These are phyloP conservation scores for Stenotaenia linearis DNA, from an alignment of 2,888 invertebrate genomes.

Conservation along the genomic window DNA sequence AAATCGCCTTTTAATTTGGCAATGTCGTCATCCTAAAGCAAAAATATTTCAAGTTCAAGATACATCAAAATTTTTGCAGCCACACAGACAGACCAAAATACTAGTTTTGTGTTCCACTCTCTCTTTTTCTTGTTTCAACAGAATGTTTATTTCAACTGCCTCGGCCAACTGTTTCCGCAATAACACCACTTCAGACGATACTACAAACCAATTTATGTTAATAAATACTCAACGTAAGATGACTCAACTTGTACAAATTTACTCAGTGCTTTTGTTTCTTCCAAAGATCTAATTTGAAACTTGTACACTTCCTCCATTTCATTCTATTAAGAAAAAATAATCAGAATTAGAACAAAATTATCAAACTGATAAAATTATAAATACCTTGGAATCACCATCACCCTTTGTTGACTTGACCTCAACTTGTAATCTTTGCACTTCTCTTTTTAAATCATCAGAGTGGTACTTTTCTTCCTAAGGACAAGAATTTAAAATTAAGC, in stretches of 20 bases:
- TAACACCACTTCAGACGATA: slow-evolving; percentile 48
- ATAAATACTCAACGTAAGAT: neutral
- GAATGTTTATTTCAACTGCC: slow-evolving; percentile 43
- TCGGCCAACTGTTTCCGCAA: slow-evolving; percentile 47
- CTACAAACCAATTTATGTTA: slow-evolving; percentile 39
- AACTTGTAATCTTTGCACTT: slow-evolving; percentile 45
- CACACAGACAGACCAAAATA: slow-evolving; percentile 44
- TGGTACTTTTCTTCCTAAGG: slow-evolving; percentile 46
- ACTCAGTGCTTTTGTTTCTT: slow-evolving; percentile 51
- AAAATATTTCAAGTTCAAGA: neutral
- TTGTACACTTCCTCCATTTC: slow-evolving; percentile 36
- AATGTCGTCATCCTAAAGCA: slow-evolving; percentile 43
- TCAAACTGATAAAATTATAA: neutral
- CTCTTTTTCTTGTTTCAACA: slow-evolving; percentile 41
- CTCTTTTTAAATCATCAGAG: slow-evolving; percentile 47
- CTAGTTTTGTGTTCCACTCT: slow-evolving; percentile 46
- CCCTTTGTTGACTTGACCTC: slow-evolving; percentile 10
- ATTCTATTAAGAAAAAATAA: neutral
- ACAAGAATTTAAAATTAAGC: neutral
- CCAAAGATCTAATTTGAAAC: slow-evolving; percentile 50
- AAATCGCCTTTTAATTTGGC: slow-evolving; percentile 46
- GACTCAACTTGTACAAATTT: slow-evolving; percentile 37
- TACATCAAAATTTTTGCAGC: no score
- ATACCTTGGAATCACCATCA: slow-evolving; percentile 21
- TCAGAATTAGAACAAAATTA: neutral